Evolutionary conservation across 2,113 vertebrate species (phyloP).

Genomic region (Bufo bufo): DNA sequence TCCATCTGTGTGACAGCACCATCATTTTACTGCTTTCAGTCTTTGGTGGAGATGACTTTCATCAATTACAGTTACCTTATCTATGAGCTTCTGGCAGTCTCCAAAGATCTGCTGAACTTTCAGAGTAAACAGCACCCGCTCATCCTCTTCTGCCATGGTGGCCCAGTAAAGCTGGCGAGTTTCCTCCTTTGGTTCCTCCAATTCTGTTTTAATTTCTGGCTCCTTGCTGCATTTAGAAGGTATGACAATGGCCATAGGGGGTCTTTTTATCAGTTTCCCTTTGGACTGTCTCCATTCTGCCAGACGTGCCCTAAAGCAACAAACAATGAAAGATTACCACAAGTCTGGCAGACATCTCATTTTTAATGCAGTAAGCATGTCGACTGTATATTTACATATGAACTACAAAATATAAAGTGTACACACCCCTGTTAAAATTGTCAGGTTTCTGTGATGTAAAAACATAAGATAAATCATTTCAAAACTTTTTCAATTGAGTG

Average conservation of each 20-base stretch:
- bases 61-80: slow-evolving; percentile 67
- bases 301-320: slow-evolving; percentile 74
- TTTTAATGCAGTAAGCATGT: no score
- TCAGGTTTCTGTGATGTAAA: no score
- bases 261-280: slow-evolving; percentile 80
- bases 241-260: slow-evolving; percentile 60
- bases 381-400: no score
- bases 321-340: not conserved
- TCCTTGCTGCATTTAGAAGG: not conserved
- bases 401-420: no score
- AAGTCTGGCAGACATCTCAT: no score
- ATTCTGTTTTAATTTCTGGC: slow-evolving; percentile 55
- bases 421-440: no score
- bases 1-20: no score
- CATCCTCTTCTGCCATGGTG: slow-evolving; percentile 70
- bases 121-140: slow-evolving; percentile 66
- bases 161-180: slow-evolving; percentile 66
- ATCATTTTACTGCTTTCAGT: no score
- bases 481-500: no score
- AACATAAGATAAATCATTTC: no score
- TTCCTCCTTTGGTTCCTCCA: slow-evolving; percentile 48
- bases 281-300: slow-evolving; percentile 80
- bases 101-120: slow-evolving; percentile 68
- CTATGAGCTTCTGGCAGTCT: slow-evolving; percentile 69
- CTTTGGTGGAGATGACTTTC: not conserved